phyloP scores from a whole-genome alignment of 2,888 invertebrate species.

The Campoplex nolae region DNA sequence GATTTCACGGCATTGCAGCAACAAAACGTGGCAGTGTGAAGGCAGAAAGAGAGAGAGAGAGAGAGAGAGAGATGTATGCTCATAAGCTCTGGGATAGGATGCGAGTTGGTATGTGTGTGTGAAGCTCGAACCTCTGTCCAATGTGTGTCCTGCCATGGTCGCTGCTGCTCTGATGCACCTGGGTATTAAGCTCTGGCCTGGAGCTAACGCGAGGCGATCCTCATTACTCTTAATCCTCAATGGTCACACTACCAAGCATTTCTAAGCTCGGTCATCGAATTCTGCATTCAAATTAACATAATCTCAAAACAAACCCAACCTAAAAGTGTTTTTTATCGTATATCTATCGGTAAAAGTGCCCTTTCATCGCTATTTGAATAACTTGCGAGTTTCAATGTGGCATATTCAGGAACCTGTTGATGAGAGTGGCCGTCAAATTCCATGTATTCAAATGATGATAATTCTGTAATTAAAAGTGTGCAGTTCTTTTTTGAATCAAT shows the following conservation, averaged over 20 bases:
- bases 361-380: not conserved
- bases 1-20: constrained; percentile 67
- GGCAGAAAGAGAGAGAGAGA: constrained; percentile 17
- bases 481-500: too few relatives aligned
- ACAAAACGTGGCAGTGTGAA: constrained; percentile 38
- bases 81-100: constrained; percentile 44
- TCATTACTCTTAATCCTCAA: constrained; percentile 57
- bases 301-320: not conserved
- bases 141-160: constrained; percentile 31
- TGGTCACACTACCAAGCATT: not conserved
- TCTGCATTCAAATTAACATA: constrained; percentile 20
- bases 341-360: not conserved
- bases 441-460: not conserved
- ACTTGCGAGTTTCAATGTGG: not conserved
- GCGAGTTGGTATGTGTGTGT: constrained; percentile 31
- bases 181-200: constrained; percentile 60
- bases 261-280: constrained; percentile 4
- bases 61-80: constrained; percentile 42
- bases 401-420: not conserved
- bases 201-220: constrained; percentile 47
- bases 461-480: not conserved
- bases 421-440: not conserved
- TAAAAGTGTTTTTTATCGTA: not conserved
- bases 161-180: constrained; percentile 53
- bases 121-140: constrained; percentile 51